These are phyloP conservation scores for Hyles euphorbiae DNA, from an alignment of 1,140 invertebrate species.

Conservation along the genomic window DNA sequence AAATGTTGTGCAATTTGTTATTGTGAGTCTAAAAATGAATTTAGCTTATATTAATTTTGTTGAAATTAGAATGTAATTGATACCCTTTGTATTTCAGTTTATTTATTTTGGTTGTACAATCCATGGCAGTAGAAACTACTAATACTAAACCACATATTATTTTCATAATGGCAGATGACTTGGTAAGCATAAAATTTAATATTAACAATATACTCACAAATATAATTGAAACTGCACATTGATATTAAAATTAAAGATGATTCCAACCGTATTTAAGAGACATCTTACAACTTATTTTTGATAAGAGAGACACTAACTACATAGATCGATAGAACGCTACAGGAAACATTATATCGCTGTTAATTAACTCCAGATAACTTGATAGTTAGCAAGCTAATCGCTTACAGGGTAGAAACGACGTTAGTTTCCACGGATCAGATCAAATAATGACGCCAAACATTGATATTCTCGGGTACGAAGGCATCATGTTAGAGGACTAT, in stretches of 20 bases:
- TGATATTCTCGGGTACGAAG: slow-evolving; percentile 85
- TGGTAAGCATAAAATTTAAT: slow-evolving; percentile 22
- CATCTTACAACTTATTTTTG: neutral
- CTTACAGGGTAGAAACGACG: slow-evolving; percentile 88
- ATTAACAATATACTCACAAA: too few relatives aligned
- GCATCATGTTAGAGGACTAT: slow-evolving; percentile 78
- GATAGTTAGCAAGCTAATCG: neutral
- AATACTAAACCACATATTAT: slow-evolving; percentile 25
- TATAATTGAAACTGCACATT: neutral
- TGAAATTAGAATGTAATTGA: neutral
- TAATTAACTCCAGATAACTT: neutral
- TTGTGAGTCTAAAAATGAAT: slow-evolving; percentile 3
- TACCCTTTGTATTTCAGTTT: neutral
- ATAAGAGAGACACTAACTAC: neutral
- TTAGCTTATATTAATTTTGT: neutral
- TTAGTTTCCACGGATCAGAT: slow-evolving; percentile 89
- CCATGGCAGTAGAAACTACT: neutral
- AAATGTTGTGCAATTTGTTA: slow-evolving; percentile 4
- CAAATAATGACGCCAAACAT: slow-evolving; percentile 90
- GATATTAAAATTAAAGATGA: neutral
- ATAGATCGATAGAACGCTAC: too few relatives aligned
- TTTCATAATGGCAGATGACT: slow-evolving; percentile 35
- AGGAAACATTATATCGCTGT: too few relatives aligned
- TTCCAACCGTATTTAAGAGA: neutral
- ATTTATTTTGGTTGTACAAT: neutral